Conservation (phyloP, 1,140 invertebrate genomes). For the Archivesica marissinica region DNA sequence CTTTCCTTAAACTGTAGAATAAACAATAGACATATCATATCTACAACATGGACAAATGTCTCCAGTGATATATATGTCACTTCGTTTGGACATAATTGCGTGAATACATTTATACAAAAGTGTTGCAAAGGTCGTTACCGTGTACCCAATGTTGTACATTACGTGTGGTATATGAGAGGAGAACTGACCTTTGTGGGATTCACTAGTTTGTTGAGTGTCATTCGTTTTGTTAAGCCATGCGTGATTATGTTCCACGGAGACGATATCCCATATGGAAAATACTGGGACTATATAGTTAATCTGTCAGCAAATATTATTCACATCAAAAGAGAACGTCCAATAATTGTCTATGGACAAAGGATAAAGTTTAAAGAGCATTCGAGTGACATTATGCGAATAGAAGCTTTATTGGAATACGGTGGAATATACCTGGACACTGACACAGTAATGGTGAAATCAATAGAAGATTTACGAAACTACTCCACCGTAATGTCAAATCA, state of each 20-base stretch:
- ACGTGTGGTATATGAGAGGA: slow-evolving; percentile 60
- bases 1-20: neutral
- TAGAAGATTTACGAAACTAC: slow-evolving; percentile 59
- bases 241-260: slow-evolving; percentile 63
- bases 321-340: slow-evolving; percentile 47
- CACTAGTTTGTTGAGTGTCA: slow-evolving; percentile 59
- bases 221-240: slow-evolving; percentile 57
- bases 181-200: slow-evolving; percentile 62
- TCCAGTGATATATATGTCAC: neutral
- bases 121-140: slow-evolving; percentile 26
- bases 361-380: slow-evolving; percentile 56
- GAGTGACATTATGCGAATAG: slow-evolving; percentile 63
- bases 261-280: slow-evolving; percentile 55
- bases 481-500: slow-evolving; percentile 63
- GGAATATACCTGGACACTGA: slow-evolving; percentile 73
- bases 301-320: slow-evolving; percentile 57
- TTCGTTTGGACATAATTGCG: slow-evolving; percentile 13
- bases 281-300: slow-evolving; percentile 58
- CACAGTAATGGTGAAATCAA: slow-evolving; percentile 64
- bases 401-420: slow-evolving; percentile 64
- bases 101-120: slow-evolving; percentile 1
- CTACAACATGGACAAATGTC: neutral
- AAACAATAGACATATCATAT: neutral
- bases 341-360: slow-evolving; percentile 24
- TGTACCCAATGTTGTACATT: slow-evolving; percentile 70